Conservation (phyloP, 2,113 vertebrate genomes). For the Bungarus multicinctus region DNA sequence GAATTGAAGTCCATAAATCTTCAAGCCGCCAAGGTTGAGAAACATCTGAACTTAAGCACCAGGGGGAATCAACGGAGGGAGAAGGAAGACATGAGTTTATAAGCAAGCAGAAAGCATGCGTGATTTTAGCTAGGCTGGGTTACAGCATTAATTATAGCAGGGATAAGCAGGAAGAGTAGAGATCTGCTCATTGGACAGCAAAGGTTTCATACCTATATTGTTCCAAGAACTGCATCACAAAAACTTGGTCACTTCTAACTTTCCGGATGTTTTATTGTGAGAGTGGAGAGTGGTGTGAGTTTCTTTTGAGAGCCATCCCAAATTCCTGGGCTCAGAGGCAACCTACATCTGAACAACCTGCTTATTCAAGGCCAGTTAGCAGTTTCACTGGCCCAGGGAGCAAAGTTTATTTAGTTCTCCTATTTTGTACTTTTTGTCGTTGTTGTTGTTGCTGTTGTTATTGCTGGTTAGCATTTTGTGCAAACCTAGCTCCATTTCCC, state of each 20-base stretch:
- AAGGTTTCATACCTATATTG: background rate
- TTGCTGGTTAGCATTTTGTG: background rate
- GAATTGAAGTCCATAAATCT: background rate
- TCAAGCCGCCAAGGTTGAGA: background rate
- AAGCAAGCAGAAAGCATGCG: background rate
- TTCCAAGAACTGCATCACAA: background rate
- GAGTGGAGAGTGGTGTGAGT: background rate
- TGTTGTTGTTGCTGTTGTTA: too few relatives aligned
- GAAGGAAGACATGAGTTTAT: background rate
- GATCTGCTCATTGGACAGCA: background rate
- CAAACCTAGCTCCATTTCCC: background rate
- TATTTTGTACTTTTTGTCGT: background rate
- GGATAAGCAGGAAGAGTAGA: background rate
- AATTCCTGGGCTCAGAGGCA: background rate
- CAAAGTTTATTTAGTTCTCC: background rate
- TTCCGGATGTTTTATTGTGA: background rate
- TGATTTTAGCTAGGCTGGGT: background rate
- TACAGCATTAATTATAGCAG: background rate
- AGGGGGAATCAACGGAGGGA: background rate
- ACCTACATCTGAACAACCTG: background rate
- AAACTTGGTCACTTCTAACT: background rate
- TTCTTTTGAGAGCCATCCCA: background rate
- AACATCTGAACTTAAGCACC: background rate
- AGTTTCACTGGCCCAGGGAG: background rate
- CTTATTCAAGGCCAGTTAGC: background rate